A percentile compares a stretch with the other conserved stretches of the same genome.
These are phyloP conservation scores for Chionomys nivalis DNA, from an alignment of 2,113 vertebrate genomes.

Conservation along the genomic window DNA sequence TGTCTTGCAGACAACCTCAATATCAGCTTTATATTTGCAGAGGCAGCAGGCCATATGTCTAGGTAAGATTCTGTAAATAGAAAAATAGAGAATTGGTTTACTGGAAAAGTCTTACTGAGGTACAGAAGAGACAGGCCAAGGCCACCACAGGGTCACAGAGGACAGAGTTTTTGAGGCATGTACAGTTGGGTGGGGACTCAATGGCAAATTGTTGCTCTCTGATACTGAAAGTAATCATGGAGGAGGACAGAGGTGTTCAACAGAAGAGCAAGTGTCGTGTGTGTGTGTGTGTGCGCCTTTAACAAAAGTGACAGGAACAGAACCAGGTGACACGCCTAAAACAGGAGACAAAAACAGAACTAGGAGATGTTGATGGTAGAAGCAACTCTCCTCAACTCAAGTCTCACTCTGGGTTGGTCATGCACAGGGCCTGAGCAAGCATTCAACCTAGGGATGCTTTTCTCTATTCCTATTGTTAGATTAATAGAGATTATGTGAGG, in stretches of 20 bases:
- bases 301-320: neutral
- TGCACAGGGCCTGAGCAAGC: neutral
- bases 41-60: conserved; percentile 73
- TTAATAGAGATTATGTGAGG: neutral
- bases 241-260: no score
- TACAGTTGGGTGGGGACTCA: no score
- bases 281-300: no score
- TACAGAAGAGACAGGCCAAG: no score
- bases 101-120: neutral
- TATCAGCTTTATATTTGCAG: conserved; percentile 67
- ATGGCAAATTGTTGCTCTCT: no score
- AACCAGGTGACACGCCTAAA: neutral
- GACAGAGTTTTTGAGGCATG: no score
- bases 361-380: neutral
- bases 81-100: neutral
- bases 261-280: no score
- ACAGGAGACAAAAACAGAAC: neutral
- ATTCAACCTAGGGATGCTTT: neutral
- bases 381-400: neutral
- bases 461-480: neutral
- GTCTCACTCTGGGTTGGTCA: neutral
- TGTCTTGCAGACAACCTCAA: conserved; percentile 63
- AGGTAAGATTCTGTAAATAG: conserved; percentile 74
- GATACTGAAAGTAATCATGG: no score
- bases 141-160: no score